phyloP scores from a whole-genome alignment of 2,113 vertebrate species.

The Myotis yumanensis region DNA sequence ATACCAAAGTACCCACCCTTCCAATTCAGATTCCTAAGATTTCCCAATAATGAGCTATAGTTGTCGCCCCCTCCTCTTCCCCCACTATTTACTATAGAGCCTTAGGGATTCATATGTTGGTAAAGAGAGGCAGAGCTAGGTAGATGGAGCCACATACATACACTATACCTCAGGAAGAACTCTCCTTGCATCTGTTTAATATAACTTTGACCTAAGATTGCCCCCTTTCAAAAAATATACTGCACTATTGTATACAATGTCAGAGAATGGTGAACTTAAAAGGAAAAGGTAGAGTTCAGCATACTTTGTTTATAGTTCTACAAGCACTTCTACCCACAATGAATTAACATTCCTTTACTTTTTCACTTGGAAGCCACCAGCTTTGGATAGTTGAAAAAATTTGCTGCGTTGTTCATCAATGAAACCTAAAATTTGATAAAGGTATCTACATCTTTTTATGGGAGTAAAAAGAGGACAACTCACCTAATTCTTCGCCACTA shows the following conservation, averaged over 20 bases:
- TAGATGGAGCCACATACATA: not conserved
- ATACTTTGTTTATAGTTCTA: not conserved
- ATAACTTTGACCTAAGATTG: not conserved
- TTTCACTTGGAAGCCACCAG: not conserved
- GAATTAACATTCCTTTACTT: not conserved
- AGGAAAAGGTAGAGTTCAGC: not conserved
- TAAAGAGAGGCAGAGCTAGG: not conserved
- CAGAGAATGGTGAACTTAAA: not conserved
- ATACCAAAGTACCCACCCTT: not conserved
- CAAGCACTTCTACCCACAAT: not conserved
- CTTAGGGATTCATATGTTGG: not conserved
- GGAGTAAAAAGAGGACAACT: not conserved
- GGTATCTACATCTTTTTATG: not conserved
- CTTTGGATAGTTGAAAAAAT: slow-evolving; percentile 6
- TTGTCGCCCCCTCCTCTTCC: accelerated
- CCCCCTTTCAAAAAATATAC: not conserved
- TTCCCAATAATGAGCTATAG: not conserved
- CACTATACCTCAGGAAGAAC: not conserved
- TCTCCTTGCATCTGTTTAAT: not conserved
- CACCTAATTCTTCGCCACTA: slow-evolving; percentile 97
- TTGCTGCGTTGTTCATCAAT: not conserved
- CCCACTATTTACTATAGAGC: not conserved
- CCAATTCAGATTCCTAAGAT: not conserved
- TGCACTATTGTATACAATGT: not conserved
- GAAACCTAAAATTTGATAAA: not conserved